Percentiles rank a stretch among this genome's conserved stretches.
These are phyloP conservation scores for Choristoneura rosaceana DNA, from an alignment of 2,888 invertebrate species.

Conservation along the genomic window DNA sequence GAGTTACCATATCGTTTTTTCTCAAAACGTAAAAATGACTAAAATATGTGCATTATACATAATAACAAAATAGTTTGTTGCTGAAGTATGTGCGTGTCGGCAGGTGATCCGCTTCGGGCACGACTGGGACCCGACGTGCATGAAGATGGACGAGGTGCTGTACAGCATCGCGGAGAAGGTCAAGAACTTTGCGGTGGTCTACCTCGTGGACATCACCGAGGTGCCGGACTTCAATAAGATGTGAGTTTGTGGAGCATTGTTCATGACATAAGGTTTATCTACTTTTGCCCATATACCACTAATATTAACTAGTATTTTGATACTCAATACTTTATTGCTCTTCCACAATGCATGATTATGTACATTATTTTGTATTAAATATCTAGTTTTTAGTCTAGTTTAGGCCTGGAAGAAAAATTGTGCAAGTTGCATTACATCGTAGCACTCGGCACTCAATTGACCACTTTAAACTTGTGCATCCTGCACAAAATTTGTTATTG, in stretches of 20 bases:
- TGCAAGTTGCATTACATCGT: no score
- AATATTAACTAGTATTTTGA: no score
- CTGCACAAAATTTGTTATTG: no score
- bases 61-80: background rate
- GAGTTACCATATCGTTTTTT: background rate
- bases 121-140: constrained; percentile 99
- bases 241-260: constrained; percentile 70
- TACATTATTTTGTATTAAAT: no score
- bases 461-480: no score
- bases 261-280: no score
- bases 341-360: no score
- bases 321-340: no score
- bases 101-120: constrained; percentile 99
- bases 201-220: constrained; percentile 98
- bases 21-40: background rate
- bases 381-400: no score
- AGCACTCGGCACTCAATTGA: no score
- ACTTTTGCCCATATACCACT: no score
- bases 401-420: no score
- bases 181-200: constrained; percentile 99
- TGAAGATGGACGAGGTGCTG: constrained; percentile 99
- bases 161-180: constrained; percentile 99
- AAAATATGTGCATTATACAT: background rate
- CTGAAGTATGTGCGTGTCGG: background rate
- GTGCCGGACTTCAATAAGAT: constrained; percentile 99